These are phyloP conservation scores for Plestiodon gilberti DNA, from an alignment of 2,113 vertebrate genomes.

Conservation along the genomic window DNA sequence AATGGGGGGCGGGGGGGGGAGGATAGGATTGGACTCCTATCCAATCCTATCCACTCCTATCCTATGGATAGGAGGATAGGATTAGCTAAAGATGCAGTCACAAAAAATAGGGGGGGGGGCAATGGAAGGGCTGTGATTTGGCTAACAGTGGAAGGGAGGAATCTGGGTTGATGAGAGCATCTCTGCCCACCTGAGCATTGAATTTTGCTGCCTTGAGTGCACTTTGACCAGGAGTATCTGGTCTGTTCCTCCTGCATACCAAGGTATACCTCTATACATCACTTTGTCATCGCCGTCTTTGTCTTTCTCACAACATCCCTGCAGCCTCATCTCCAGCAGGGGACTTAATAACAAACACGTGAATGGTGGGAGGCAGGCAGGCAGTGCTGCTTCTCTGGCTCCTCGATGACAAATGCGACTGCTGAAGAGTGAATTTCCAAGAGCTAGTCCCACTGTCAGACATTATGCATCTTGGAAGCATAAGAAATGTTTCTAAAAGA, in stretches of 20 bases:
- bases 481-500: conserved; percentile 25
- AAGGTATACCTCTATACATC: no score
- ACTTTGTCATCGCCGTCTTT: neutral
- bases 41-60: no score
- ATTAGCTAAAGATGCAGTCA: neutral
- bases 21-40: no score
- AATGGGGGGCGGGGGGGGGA: no score
- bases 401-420: conserved; percentile 24
- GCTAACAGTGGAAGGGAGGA: no score
- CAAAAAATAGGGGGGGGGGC: neutral
- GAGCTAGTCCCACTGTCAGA: conserved; percentile 19
- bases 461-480: conserved; percentile 31
- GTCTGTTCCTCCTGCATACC: neutral
- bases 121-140: neutral
- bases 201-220: neutral
- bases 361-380: conserved; percentile 35
- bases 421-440: conserved; percentile 26
- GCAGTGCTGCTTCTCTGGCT: conserved; percentile 46
- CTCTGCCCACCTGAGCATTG: neutral
- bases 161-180: no score
- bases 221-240: neutral
- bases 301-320: neutral
- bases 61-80: no score
- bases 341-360: conserved; percentile 10
- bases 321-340: neutral